Percentiles rank a stretch among this genome's conserved stretches.
Evolutionary conservation across 2,797 vertebrate species (phyloP).

Genomic region (Decapterus maruadsi): DNA sequence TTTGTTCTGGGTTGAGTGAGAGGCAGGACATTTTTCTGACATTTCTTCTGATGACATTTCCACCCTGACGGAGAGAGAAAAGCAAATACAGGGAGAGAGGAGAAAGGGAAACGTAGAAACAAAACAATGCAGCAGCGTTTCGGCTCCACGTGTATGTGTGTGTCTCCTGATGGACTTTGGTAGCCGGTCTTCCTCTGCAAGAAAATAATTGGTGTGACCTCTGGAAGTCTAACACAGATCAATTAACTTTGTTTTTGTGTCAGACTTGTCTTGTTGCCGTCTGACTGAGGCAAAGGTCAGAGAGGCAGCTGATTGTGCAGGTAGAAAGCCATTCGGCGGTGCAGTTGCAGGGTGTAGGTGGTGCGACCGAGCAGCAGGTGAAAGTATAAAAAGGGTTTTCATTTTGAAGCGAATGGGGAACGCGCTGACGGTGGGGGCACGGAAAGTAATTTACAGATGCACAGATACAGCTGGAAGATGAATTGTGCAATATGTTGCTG

Average conservation of each 20-base stretch:
- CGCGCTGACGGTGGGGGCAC: conserved; percentile 7
- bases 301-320: conserved; percentile 45
- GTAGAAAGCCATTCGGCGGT: conserved; percentile 2
- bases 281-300: conserved; percentile 70
- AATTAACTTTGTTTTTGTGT: conserved; percentile 68
- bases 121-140: conserved; percentile 27
- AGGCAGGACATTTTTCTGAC: conserved; percentile 59
- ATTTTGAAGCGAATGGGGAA: conserved; percentile 25
- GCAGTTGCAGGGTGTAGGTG: neutral
- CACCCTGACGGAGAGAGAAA: conserved; percentile 45
- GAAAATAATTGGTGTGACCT: conserved; percentile 75
- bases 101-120: conserved; percentile 14
- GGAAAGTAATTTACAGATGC: conserved; percentile 36
- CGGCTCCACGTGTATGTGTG: neutral
- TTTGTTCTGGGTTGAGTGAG: conserved; percentile 48
- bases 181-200: conserved; percentile 45
- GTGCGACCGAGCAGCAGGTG: conserved; percentile 14
- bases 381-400: conserved; percentile 21
- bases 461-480: conserved; percentile 26
- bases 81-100: conserved; percentile 24
- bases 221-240: conserved; percentile 51
- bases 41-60: conserved; percentile 74
- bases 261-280: conserved; percentile 53
- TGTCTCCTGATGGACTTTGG: conserved; percentile 43
- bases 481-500: conserved; percentile 34